A percentile compares a stretch with the other conserved stretches of the same genome.
Evolutionary conservation across 2,888 invertebrate genomes (phyloP).

Genomic region (Brenthis ino): DNA sequence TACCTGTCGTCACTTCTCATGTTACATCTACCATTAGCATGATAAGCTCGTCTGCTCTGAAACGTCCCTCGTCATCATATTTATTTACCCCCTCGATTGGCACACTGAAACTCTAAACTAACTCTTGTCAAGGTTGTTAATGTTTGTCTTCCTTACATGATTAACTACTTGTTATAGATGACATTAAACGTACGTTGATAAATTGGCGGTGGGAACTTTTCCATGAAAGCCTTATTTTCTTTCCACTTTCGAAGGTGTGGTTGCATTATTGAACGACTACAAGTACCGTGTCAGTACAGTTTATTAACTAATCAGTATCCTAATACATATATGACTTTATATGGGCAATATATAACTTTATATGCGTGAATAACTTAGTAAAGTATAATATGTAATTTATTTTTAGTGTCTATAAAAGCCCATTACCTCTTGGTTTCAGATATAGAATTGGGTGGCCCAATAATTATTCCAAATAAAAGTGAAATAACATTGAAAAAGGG

Average conservation of each 20-base stretch:
- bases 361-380: background rate
- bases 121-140: slow-evolving; percentile 51
- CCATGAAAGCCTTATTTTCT: slow-evolving; percentile 40
- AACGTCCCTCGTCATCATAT: slow-evolving; percentile 48
- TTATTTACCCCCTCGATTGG: slow-evolving; percentile 57
- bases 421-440: slow-evolving; percentile 60
- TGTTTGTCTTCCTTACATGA: slow-evolving; percentile 56
- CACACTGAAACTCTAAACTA: slow-evolving; percentile 52
- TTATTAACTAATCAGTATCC: slow-evolving; percentile 14
- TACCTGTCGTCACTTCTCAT: slow-evolving; percentile 51
- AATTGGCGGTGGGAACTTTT: slow-evolving; percentile 45
- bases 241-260: slow-evolving; percentile 40
- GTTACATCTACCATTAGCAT: slow-evolving; percentile 70
- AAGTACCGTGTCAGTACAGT: slow-evolving; percentile 22
- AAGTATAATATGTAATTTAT: background rate
- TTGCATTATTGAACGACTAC: slow-evolving; percentile 33
- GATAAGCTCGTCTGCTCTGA: slow-evolving; percentile 51
- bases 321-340: background rate
- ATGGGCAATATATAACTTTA: background rate
- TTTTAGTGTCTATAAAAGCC: slow-evolving; percentile 7
- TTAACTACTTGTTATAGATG: slow-evolving; percentile 49
- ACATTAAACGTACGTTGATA: slow-evolving; percentile 46
- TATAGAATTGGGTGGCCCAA: slow-evolving; percentile 61
- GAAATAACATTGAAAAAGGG: slow-evolving; percentile 68
- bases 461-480: slow-evolving; percentile 57